phyloP scores from a whole-genome alignment of 35 echinoderm and acorn worm genomes.

The Hemicentrotus pulcherrimus region DNA sequence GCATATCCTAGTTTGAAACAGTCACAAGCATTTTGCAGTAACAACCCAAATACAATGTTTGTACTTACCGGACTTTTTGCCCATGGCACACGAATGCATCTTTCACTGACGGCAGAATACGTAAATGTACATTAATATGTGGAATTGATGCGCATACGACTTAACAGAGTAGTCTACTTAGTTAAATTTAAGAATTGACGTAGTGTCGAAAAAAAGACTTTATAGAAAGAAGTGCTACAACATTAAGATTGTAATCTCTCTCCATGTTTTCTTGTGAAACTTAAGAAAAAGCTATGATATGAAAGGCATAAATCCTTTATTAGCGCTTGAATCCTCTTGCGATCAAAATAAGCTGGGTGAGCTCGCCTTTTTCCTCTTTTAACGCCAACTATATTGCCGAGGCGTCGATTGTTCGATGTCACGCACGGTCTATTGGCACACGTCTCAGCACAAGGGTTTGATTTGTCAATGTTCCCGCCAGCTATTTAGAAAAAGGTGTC shows the following conservation, averaged over 20 bases:
- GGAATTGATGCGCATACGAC: no score
- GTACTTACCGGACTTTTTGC: no score
- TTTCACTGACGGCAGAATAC: no score
- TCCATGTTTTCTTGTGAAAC: background rate
- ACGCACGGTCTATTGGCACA: background rate
- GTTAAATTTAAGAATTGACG: no score
- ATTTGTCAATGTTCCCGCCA: background rate
- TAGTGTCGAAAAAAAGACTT: background rate
- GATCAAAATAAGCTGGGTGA: background rate
- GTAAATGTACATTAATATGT: no score
- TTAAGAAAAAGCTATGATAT: background rate
- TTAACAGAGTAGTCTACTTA: no score
- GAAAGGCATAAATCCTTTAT: background rate
- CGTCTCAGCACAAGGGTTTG: background rate
- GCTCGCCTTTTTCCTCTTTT: background rate
- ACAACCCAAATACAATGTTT: no score
- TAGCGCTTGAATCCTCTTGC: background rate
- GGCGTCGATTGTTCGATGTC: background rate
- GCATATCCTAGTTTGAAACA: no score
- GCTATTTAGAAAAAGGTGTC: slow-evolving; percentile 6
- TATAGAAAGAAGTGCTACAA: background rate
- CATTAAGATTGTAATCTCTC: background rate
- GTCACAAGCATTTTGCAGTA: no score
- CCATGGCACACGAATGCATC: no score
- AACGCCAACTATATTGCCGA: background rate